Evolutionary conservation across 2,888 invertebrate species (phyloP).

Genomic region (Coronaproctus castanopsis): DNA sequence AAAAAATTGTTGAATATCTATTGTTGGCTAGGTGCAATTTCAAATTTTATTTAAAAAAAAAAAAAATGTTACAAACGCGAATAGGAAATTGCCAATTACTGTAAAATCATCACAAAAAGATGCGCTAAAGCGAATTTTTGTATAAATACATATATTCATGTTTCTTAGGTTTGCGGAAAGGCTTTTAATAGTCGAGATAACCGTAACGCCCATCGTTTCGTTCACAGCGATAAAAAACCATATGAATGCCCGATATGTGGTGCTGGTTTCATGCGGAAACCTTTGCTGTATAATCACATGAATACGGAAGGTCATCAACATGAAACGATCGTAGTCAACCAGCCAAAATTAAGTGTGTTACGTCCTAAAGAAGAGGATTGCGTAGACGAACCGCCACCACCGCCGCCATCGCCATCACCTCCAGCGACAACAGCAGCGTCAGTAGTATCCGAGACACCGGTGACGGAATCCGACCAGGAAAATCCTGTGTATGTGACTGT

Average conservation of each 20-base stretch:
- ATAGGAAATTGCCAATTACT: no score
- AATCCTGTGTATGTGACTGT: no score
- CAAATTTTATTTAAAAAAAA: no score
- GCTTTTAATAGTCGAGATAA: conserved; percentile 67
- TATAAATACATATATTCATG: no score
- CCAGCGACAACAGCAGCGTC: conserved; percentile 11
- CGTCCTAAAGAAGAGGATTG: conserved; percentile 22
- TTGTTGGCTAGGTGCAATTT: no score
- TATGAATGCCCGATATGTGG: conserved; percentile 66
- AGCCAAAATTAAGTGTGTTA: conserved; percentile 42
- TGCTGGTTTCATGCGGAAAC: conserved; percentile 65
- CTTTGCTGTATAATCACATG: conserved; percentile 56
- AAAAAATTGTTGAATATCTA: no score
- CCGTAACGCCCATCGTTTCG: conserved; percentile 62
- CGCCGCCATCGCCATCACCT: no score
- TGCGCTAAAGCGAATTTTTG: no score
- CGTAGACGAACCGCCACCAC: background rate
- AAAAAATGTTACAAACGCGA: no score
- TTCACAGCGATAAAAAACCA: conserved; percentile 69
- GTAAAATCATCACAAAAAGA: no score
- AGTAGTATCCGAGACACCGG: conserved; percentile 17
- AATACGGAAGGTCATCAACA: conserved; percentile 48
- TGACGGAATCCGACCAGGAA: no score
- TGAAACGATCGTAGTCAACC: conserved; percentile 63
- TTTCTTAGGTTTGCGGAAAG: conserved; percentile 52